These are phyloP conservation scores for Boleophthalmus pectinirostris DNA, from an alignment of 2,113 vertebrate species.

Conservation along the genomic window DNA sequence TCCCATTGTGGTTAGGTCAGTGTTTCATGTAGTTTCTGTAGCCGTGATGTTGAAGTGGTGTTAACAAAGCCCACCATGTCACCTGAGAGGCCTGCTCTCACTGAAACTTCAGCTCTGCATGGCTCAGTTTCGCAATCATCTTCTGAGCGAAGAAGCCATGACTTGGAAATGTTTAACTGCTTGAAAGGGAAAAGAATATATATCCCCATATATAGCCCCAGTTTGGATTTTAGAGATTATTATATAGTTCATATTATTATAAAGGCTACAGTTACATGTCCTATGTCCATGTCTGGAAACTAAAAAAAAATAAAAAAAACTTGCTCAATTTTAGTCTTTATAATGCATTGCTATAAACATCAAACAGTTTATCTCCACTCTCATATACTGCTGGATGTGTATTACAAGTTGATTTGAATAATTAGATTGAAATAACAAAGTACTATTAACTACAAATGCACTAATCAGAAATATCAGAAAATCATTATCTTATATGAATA, in stretches of 20 bases:
- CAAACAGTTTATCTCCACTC: neutral
- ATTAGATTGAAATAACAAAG: neutral
- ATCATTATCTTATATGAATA: neutral
- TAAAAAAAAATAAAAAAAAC: neutral
- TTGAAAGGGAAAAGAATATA: slow-evolving; percentile 1
- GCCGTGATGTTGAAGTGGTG: slow-evolving; percentile 22
- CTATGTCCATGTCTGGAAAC: too few relatives aligned
- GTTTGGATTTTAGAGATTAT: neutral
- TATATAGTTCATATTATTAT: too few relatives aligned
- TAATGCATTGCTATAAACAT: too few relatives aligned
- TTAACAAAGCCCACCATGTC: slow-evolving; percentile 16
- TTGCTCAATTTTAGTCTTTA: neutral
- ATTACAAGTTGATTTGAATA: neutral
- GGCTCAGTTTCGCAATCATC: slow-evolving; percentile 8
- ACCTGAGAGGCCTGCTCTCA: slow-evolving; percentile 33
- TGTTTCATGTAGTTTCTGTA: slow-evolving; percentile 20
- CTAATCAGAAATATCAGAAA: too few relatives aligned
- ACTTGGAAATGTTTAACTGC: slow-evolving; percentile 36
- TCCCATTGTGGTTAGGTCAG: slow-evolving; percentile 54
- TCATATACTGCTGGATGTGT: neutral
- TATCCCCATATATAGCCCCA: neutral
- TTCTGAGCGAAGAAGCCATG: neutral
- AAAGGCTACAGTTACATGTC: too few relatives aligned
- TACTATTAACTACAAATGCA: neutral
- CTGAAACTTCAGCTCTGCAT: neutral